phyloP scores from a whole-genome alignment of 2,888 invertebrate genomes.

The Camponotus fellah region DNA sequence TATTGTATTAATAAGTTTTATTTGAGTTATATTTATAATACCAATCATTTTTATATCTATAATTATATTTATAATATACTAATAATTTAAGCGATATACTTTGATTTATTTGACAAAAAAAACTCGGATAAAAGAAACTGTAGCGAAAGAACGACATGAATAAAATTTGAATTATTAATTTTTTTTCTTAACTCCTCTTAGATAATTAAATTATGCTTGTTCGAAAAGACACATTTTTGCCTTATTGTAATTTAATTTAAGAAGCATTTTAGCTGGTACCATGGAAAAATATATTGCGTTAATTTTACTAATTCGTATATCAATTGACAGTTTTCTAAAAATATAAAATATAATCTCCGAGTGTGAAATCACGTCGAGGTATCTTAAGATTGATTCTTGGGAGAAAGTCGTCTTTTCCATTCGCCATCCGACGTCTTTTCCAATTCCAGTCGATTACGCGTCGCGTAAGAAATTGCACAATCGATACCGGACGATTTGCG shows the following conservation, averaged over 20 bases:
- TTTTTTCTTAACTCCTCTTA: neutral
- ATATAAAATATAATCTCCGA: constrained; percentile 18
- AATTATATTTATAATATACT: neutral
- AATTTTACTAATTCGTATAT: neutral
- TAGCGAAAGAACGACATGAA: neutral
- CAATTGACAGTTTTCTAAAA: neutral
- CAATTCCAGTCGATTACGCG: constrained; percentile 72
- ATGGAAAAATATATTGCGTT: neutral
- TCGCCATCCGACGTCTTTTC: constrained; percentile 68
- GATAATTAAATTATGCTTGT: neutral
- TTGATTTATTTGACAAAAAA: neutral
- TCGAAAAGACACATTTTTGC: neutral
- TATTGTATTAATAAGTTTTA: neutral
- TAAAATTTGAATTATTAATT: neutral
- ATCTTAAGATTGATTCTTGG: constrained; percentile 60
- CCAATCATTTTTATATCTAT: too few species aligned
- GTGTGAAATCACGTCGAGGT: constrained; percentile 26
- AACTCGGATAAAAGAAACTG: neutral
- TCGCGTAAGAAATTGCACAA: constrained; percentile 60
- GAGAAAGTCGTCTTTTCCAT: constrained; percentile 73
- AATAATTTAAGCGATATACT: neutral
- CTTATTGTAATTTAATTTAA: neutral
- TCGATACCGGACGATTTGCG: constrained; percentile 51
- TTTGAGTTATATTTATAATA: too few species aligned
- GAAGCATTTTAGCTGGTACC: neutral